A percentile compares a stretch with the other conserved stretches of the same genome.
Evolutionary conservation across 1,140 invertebrate genomes (phyloP).

Genomic region (Xylocopa sonorina): DNA sequence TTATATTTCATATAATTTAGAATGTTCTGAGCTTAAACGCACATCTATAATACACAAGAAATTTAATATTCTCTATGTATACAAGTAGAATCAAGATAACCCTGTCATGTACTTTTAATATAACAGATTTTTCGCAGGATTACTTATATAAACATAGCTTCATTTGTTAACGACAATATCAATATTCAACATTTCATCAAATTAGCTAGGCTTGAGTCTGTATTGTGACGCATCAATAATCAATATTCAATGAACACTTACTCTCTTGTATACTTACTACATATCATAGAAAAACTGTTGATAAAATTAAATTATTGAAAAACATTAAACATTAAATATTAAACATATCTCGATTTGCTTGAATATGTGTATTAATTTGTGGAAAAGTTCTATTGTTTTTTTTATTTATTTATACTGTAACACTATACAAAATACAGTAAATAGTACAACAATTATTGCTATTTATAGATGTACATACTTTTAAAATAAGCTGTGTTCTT

Average conservation of each 20-base stretch:
- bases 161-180: conserved; percentile 15
- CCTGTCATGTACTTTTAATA: conserved; percentile 10
- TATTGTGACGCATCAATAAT: conserved; percentile 19
- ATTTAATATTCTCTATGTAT: conserved; percentile 16
- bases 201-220: neutral
- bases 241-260: conserved; percentile 31
- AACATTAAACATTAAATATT: too few species aligned
- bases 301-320: too few species aligned
- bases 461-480: neutral
- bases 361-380: conserved; percentile 30
- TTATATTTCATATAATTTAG: conserved; percentile 12
- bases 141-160: conserved; percentile 16
- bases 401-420: neutral
- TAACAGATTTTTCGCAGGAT: neutral
- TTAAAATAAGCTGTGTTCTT: neutral
- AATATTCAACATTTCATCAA: conserved; percentile 1
- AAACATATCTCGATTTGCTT: conserved; percentile 36
- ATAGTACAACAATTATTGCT: neutral
- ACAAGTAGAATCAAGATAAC: conserved; percentile 11
- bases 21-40: conserved; percentile 30
- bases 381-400: conserved; percentile 17
- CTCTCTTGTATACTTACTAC: conserved; percentile 17
- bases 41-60: conserved; percentile 26
- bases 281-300: conserved; percentile 35
- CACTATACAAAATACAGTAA: neutral